Evolutionary conservation across 2,888 invertebrate species (phyloP).

Genomic region (Nomada lathburiana): DNA sequence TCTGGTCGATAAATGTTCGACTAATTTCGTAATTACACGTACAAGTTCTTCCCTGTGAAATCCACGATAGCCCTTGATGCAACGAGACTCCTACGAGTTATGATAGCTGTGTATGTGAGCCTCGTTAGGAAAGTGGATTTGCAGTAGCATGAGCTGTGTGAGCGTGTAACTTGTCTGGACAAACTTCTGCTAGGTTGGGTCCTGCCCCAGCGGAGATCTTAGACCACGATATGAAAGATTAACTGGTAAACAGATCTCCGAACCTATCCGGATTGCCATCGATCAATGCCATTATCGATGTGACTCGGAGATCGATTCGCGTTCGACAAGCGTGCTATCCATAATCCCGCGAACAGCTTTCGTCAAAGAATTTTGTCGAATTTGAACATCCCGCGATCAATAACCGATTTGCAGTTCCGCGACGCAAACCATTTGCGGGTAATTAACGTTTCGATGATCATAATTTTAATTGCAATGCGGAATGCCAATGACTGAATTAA

Average conservation of each 20-base stretch:
- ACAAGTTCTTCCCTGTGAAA: conserved; percentile 8
- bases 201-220: conserved; percentile 25
- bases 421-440: background rate
- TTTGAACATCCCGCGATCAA: conserved; percentile 8
- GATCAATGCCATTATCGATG: conserved; percentile 13
- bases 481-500: background rate
- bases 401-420: background rate
- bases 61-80: conserved; percentile 1
- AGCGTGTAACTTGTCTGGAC: conserved; percentile 32
- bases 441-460: conserved; percentile 20
- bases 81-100: conserved; percentile 22
- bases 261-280: conserved; percentile 5
- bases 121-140: conserved; percentile 48
- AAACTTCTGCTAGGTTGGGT: conserved; percentile 23
- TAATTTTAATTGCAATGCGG: conserved; percentile 2
- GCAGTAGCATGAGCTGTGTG: conserved; percentile 8
- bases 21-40: conserved; percentile 40
- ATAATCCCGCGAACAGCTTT: background rate
- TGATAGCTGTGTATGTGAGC: background rate
- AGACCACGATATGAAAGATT: conserved; percentile 44
- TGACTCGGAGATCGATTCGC: background rate
- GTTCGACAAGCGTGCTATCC: background rate
- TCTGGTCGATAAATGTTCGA: conserved; percentile 33
- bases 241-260: conserved; percentile 38
- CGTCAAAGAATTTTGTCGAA: background rate